Conservation (phyloP, 2,113 vertebrate genomes). For the Cyphomyrus discorhynchus region DNA sequence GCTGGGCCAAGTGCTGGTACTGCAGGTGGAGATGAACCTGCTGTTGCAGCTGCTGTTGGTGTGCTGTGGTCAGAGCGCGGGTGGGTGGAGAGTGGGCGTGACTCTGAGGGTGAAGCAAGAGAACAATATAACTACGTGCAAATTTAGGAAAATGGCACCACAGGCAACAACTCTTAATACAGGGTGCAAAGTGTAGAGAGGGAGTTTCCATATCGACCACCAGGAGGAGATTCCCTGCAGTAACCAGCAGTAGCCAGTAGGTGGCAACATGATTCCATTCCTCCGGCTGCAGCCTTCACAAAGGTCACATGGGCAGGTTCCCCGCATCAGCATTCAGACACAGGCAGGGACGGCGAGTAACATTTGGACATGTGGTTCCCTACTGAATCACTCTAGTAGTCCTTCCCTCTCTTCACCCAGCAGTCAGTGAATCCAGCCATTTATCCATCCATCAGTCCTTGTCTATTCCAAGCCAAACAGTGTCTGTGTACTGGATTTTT, state of each 20-base stretch:
- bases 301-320: constrained; percentile 55
- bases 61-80: constrained; percentile 48
- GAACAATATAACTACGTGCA: not conserved
- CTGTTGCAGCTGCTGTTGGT: constrained; percentile 63
- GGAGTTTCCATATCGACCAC: not conserved
- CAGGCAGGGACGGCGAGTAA: constrained; percentile 51
- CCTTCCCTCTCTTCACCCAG: not conserved
- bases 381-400: constrained; percentile 19
- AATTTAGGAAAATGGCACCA: not conserved
- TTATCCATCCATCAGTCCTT: not conserved
- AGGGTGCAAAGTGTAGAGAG: not conserved
- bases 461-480: not conserved
- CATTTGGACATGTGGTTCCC: constrained; percentile 50
- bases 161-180: not conserved
- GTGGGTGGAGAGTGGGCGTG: constrained; percentile 41
- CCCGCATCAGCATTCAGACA: constrained; percentile 66
- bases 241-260: constrained; percentile 41
- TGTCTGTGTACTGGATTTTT: not conserved
- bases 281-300: constrained; percentile 22
- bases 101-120: constrained; percentile 30
- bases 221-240: constrained; percentile 1
- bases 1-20: constrained; percentile 65
- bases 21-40: constrained; percentile 67
- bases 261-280: constrained; percentile 41
- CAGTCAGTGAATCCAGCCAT: not conserved